phyloP scores from a whole-genome alignment of 2,797 vertebrate species.

The Petrocephalus sullivani region DNA sequence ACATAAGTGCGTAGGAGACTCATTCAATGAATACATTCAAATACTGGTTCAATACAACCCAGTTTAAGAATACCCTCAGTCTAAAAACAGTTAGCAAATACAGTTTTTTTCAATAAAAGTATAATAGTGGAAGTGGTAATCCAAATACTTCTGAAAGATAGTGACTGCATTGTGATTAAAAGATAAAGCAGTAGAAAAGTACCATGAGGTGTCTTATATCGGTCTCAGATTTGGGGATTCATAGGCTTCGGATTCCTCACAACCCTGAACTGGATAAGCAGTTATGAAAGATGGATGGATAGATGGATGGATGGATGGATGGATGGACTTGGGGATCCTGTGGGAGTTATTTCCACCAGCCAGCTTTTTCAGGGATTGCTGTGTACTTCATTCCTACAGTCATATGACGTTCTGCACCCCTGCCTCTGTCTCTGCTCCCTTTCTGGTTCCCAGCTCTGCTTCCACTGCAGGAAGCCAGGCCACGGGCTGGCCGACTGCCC shows the following conservation, averaged over 20 bases:
- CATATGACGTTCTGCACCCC: neutral
- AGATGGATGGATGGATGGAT: too few relatives aligned
- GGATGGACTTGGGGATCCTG: neutral
- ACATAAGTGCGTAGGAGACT: too few relatives aligned
- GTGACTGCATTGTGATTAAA: neutral
- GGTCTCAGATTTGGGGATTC: neutral
- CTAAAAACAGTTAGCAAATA: too few relatives aligned
- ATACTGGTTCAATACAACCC: too few relatives aligned
- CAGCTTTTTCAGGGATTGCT: too few relatives aligned
- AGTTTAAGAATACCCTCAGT: too few relatives aligned
- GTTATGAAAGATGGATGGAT: too few relatives aligned
- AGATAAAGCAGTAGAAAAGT: neutral
- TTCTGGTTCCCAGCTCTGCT: constrained; percentile 67
- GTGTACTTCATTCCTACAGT: neutral
- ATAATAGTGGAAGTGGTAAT: too few relatives aligned
- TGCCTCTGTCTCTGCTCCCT: neutral
- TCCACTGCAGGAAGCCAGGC: constrained; percentile 89
- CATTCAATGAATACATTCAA: too few relatives aligned
- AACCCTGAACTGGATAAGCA: too few relatives aligned
- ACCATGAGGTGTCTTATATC: neutral
- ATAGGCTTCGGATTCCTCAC: too few relatives aligned
- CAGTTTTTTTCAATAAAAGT: too few relatives aligned
- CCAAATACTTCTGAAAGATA: neutral
- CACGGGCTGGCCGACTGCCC: constrained; percentile 88
- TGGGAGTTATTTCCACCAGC: neutral